Evolutionary conservation across 2,888 invertebrate genomes (phyloP).

Genomic region (Dicroscelio sp.): DNA sequence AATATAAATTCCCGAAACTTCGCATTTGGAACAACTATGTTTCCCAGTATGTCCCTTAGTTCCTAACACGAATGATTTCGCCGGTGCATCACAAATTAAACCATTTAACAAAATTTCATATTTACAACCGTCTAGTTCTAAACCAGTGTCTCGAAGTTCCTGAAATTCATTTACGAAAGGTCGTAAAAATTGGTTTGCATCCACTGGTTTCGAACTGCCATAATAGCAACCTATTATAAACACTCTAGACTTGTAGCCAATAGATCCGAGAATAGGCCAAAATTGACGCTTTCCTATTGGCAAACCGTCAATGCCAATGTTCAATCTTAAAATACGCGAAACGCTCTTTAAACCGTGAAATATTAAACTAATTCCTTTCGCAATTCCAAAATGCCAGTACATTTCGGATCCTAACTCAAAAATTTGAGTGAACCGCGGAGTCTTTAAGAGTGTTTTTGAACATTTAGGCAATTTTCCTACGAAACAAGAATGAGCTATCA

Average conservation of each 20-base stretch:
- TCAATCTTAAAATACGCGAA: not conserved
- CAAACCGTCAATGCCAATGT: slow-evolving; percentile 22
- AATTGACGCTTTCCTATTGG: not conserved
- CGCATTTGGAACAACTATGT: slow-evolving; percentile 72
- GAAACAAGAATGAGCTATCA: not conserved
- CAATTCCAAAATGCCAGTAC: slow-evolving; percentile 36
- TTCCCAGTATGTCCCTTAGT: slow-evolving; percentile 77
- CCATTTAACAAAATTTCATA: slow-evolving; percentile 52
- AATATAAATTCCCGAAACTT: slow-evolving; percentile 3
- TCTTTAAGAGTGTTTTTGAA: slow-evolving; percentile 3
- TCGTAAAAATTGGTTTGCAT: not conserved
- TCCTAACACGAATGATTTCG: slow-evolving; percentile 65
- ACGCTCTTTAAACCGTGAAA: not conserved
- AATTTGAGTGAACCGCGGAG: slow-evolving; percentile 1
- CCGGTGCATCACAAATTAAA: slow-evolving; percentile 54
- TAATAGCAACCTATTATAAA: slow-evolving; percentile 28
- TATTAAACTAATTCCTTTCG: not conserved
- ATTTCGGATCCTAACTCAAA: not conserved
- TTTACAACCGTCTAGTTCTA: not conserved
- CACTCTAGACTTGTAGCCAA: not conserved
- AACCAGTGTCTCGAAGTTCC: not conserved
- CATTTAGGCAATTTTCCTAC: not conserved
- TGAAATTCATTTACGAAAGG: not conserved
- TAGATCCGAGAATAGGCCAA: slow-evolving; percentile 39
- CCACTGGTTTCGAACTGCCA: not conserved